Base-by-base conservation (phyloP, 1,140 invertebrate genomes). In the Plectrocnemia conspersa region DNA sequence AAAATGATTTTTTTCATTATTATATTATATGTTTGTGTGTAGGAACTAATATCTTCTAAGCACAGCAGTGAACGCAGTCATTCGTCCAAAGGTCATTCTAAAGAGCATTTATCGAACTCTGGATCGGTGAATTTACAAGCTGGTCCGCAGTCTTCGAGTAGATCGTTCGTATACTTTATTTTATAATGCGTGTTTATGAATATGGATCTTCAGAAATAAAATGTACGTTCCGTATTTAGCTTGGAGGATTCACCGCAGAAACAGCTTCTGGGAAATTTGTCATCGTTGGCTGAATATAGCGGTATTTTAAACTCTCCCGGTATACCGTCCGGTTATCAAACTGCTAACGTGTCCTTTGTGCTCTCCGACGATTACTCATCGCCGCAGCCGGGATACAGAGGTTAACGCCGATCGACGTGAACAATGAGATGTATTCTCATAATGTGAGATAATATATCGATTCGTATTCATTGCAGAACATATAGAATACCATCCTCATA, bases 221-320 rank as follows among this genome's bases (percentile, higher is more conserved):
- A n/a, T n/a, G n/a, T n/a, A n/a, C n/a, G n/a, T n/a, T n/a, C n/a
- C n/a, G n/a, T n/a, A n/a, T 71, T 3, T 65, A 76, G 74, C 47
- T 61, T 75, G 64, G 74, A 76, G 65, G 74, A 76, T 58, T 76
- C 74, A 44, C 74, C 74, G 3, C 72, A 76, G 40, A 76, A 76
- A 66, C 74, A 75, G 54, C 66, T 68, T 18, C 59, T 72, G 10
- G 64, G 69, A 0, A 69, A 70, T 46, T 63, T 75, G 15, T 58
- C 73, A 6, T 62, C 65, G 0, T 63, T 69, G 0, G 67, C 67
- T 0, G 72, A 74, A 45, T 74, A 73, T 56, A 54, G 65, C 6
- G 64, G 64, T 33, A 50, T 68, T 1, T 66, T 74, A 2, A 72
- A 66, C 60, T 73, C 71, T 33, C 72, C 74, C 1, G 36, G 42